Evolutionary conservation across 2,888 invertebrate genomes (phyloP).

Genomic region (Zeuzera pyrina): DNA sequence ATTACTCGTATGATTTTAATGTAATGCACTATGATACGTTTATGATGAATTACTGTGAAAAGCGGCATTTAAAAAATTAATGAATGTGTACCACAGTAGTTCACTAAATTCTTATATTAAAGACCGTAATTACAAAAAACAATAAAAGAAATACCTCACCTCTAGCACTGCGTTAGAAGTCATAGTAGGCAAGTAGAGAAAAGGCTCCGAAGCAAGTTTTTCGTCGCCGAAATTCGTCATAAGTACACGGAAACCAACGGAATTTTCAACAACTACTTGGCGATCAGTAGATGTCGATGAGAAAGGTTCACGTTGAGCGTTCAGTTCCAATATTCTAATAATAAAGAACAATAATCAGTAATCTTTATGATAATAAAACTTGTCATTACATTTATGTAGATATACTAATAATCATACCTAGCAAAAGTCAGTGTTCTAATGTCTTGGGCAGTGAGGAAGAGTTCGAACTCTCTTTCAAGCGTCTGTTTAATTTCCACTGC

Average conservation of each 20-base stretch:
- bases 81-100: too few relatives aligned
- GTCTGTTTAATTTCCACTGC: slow-evolving; percentile 96
- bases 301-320: slow-evolving; percentile 60
- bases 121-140: too few relatives aligned
- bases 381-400: too few relatives aligned
- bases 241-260: slow-evolving; percentile 69
- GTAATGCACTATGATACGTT: too few relatives aligned
- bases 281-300: slow-evolving; percentile 42
- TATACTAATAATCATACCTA: too few relatives aligned
- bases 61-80: too few relatives aligned
- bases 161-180: slow-evolving; percentile 65
- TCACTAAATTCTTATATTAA: too few relatives aligned
- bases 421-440: slow-evolving; percentile 86
- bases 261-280: slow-evolving; percentile 25
- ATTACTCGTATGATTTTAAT: too few relatives aligned
- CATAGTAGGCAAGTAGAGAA: slow-evolving; percentile 70
- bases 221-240: slow-evolving; percentile 77
- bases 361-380: too few relatives aligned
- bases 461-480: slow-evolving; percentile 89
- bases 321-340: slow-evolving; percentile 65
- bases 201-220: slow-evolving; percentile 59
- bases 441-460: slow-evolving; percentile 89
- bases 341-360: too few relatives aligned
- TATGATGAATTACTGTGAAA: too few relatives aligned
- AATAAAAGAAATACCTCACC: too few relatives aligned